Conservation (phyloP, 1,140 invertebrate genomes). For the Zaprionus kolodkinae region DNA sequence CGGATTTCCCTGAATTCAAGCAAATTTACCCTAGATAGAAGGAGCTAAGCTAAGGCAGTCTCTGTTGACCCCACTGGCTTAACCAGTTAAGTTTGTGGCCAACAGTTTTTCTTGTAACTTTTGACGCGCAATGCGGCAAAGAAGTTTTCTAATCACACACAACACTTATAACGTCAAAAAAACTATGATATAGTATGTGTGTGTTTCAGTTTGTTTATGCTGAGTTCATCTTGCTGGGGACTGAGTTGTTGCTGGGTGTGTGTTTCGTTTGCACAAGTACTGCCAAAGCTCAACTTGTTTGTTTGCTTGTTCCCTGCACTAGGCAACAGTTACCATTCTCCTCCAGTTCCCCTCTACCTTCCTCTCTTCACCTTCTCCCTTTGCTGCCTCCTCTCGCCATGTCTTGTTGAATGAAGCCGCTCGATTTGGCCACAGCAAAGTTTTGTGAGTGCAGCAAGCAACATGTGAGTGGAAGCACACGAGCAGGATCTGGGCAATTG, state of each 20-base stretch:
- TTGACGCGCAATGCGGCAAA: constrained; percentile 41
- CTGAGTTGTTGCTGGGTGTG: constrained; percentile 18
- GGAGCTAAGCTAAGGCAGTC: no score
- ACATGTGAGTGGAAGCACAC: constrained; percentile 43
- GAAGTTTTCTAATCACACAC: constrained; percentile 79
- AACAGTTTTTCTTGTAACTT: constrained; percentile 63
- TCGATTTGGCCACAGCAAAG: constrained; percentile 66
- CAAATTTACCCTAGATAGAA: not conserved
- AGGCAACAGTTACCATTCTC: constrained; percentile 16
- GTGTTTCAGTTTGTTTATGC: not conserved
- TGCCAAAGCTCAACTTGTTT: constrained; percentile 68
- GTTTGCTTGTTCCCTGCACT: constrained; percentile 60
- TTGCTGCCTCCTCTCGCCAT: not conserved
- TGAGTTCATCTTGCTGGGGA: constrained; percentile 1
- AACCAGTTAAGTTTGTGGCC: constrained; percentile 22
- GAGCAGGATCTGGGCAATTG: constrained; percentile 30
- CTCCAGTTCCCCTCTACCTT: not conserved
- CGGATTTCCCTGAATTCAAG: no score
- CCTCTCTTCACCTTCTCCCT: not conserved
- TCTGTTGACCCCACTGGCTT: constrained; percentile 16
- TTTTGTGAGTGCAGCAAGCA: constrained; percentile 64
- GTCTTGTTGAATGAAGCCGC: constrained; percentile 64
- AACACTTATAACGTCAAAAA: constrained; percentile 61
- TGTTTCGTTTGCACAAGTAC: constrained; percentile 24
- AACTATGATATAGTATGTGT: constrained; percentile 31